Evolutionary conservation across 2,797 vertebrate species (phyloP), one percentile per base, ranked within the genome.

Genomic region (Iguana delicatissima): DNA sequence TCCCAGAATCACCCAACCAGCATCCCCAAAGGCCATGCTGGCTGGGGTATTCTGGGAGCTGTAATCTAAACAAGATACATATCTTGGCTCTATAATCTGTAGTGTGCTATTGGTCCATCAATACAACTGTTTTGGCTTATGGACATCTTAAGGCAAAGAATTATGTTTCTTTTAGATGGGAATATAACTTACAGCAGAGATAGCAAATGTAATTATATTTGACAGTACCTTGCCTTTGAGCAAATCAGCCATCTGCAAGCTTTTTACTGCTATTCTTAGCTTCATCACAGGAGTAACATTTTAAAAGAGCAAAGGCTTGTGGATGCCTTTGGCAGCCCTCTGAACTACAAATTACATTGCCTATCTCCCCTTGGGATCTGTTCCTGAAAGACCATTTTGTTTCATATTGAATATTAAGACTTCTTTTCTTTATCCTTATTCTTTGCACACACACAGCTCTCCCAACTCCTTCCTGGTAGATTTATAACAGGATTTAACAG

Each of bases 221-320:
- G 73, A 84, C 85, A 87, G 80, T 67, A 87, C 73, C 80, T 87
- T 84, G 80, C 89, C 89, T 73, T 73, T 38, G 74, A 90, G 84
- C 89, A 86, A 73, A 69, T 83, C 35, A 16, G n/a, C 86, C 89
- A 84, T 79, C 80, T 91, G 59, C 59, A 84, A 84, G 85, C 80
- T 84, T 91, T 69, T 91, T 87, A 55, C 73, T 83, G 85, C 86
- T 83, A 69, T 87, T 84, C 83, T 91, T 91, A 91, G 89, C 59
- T 84, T 69, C 84, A 73, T 77, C 73, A 77, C 69, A 64, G 74
- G 73, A 69, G 42, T 69, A 50, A 77, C 59, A 9, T 87, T 91
- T 69, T 69, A 87, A 77, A 91, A 91, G 57, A 87, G 85, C 89
- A 84, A 87, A 91, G 72, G 59, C 35, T 55, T 77, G 81, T 83